Base-by-base conservation (phyloP, 2,888 invertebrate species). In the Caradrina clavipalpis region DNA sequence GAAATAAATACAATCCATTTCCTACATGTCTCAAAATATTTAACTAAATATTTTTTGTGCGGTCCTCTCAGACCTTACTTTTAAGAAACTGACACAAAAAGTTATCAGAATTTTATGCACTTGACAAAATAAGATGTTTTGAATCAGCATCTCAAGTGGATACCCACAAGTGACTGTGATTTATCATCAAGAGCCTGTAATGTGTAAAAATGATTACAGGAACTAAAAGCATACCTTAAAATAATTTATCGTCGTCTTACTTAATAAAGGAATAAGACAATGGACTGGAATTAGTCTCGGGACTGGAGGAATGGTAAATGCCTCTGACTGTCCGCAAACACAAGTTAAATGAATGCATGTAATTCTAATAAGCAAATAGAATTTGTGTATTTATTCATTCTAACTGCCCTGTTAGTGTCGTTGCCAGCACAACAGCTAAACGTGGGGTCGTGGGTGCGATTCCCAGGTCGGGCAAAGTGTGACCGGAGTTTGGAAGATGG, bases 61-160 rank as follows among this genome's bases (percentile, higher is more conserved):
- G 21, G 45, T 45, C 15, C 39, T 42, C n/a, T 42, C 26, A 31
- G 11, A 65, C n/a, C 7, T 51, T n/a, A 53, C 31, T 51, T 50
- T 17, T 65, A 13, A 10, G 17, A 63, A 58, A 31, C 45, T 13
- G 5, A 1, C 17, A 17, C n/a, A 64, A 63, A 31, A 53, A 7
- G 2, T 26, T 51, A 31, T 53, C 7, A n/a, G 15, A 66, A 15
- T 53, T 66, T 11, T 5, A 45, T n/a, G n/a, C 54, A 55, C 8
- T 53, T 45, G n/a, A 45, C 11, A 35, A 53, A 66, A 53, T 19
- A 22, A n/a, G 10, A 65, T 50, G 17, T 35, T 39, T 60, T 19
- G 2, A 21, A 13, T 13, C 21, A 39, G 26, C 19, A 42, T 42
- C 19, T 19, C 39, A 26, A 42, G 64, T 61, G 35, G 45, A 19